phyloP scores from a whole-genome alignment of 2,797 vertebrate species.

The Falco biarmicus region DNA sequence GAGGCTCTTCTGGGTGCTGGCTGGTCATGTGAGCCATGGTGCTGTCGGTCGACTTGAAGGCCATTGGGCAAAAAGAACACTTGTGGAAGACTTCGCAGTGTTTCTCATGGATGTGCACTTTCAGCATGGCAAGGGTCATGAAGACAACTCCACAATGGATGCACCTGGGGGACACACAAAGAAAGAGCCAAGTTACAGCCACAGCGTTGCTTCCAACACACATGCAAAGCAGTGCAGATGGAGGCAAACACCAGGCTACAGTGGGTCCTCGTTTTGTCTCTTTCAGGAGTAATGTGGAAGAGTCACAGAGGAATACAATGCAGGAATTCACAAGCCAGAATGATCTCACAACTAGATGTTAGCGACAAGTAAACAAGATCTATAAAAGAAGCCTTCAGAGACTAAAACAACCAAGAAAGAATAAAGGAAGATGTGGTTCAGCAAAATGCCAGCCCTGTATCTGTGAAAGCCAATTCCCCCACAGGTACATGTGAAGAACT shows the following conservation, averaged over 20 bases:
- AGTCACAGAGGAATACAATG: background rate
- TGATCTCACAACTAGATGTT: background rate
- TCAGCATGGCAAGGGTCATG: conserved; percentile 88
- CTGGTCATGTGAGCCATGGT: conserved; percentile 85
- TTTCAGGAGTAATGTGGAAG: fast-evolving
- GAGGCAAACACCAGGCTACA: background rate
- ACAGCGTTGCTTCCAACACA: background rate
- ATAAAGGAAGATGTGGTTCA: background rate
- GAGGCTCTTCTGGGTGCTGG: conserved; percentile 84
- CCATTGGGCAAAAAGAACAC: conserved; percentile 92
- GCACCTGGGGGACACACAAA: conserved; percentile 80
- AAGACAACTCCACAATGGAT: conserved; percentile 94
- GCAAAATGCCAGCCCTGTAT: background rate
- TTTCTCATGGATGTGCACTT: conserved; percentile 92
- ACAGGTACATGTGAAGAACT: background rate
- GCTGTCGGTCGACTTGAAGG: conserved; percentile 90
- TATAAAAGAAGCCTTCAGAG: background rate
- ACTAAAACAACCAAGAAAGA: background rate
- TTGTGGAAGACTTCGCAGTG: conserved; percentile 95
- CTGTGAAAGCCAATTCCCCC: background rate
- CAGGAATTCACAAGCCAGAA: background rate
- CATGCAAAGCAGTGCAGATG: fast-evolving
- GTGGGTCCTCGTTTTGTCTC: background rate
- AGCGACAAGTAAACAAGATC: background rate
- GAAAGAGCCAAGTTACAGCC: background rate